A percentile compares a stretch with the other conserved stretches of the same genome.
phyloP scores from a whole-genome alignment of 2,888 invertebrate genomes.

The Coenonympha arcania region DNA sequence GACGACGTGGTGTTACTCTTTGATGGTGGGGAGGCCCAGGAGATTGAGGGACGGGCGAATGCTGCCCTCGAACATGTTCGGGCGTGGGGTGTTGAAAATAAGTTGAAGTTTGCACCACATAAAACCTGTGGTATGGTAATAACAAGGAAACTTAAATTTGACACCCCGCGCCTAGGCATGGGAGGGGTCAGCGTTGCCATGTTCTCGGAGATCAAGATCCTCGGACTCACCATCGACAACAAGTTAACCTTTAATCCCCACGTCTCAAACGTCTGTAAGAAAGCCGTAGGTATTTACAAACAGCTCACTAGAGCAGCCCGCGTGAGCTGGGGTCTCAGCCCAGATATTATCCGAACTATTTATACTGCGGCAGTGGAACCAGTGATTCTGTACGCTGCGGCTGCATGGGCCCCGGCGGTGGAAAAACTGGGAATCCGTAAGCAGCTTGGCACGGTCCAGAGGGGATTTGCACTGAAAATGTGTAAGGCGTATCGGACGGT shows the following conservation, averaged over 20 bases:
- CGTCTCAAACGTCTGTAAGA: background rate
- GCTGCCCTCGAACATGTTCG: conserved; percentile 1
- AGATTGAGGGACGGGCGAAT: conserved; percentile 10
- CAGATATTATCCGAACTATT: background rate
- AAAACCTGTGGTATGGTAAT: conserved; percentile 18
- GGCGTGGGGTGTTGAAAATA: conserved; percentile 9
- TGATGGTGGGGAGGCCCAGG: background rate
- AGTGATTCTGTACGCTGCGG: background rate
- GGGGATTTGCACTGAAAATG: too few species aligned
- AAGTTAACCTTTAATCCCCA: background rate
- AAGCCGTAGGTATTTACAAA: background rate
- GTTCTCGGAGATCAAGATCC: background rate
- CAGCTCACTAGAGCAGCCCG: background rate
- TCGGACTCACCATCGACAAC: background rate
- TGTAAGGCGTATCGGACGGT: too few species aligned
- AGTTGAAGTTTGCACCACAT: conserved; percentile 13
- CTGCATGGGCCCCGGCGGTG: background rate
- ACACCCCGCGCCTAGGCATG: background rate
- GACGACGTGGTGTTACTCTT: conserved; percentile 25
- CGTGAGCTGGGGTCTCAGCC: background rate
- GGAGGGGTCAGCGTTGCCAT: background rate
- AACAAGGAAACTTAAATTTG: background rate
- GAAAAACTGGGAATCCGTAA: background rate
- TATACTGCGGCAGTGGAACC: background rate
- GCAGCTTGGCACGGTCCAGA: background rate